phyloP scores from a whole-genome alignment of 1,140 invertebrate species.

The Drosophila lowei region DNA sequence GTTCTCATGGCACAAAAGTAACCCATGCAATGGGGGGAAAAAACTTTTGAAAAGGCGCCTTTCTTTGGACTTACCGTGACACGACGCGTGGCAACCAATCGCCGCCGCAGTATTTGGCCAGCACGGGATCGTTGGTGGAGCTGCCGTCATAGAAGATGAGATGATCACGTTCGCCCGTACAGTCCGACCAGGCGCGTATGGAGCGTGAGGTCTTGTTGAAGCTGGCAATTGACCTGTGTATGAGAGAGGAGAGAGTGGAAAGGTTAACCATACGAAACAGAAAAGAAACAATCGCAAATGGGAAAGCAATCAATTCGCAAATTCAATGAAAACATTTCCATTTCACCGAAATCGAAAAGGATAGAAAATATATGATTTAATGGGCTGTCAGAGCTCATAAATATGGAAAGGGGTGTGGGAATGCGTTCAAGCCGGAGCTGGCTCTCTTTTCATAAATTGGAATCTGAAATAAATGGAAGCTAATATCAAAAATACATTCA shows the following conservation, averaged over 20 bases:
- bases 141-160: constrained; percentile 94
- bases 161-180: constrained; percentile 91
- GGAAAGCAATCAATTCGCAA: constrained; percentile 41
- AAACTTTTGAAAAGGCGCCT: neutral
- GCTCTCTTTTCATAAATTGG: constrained; percentile 1
- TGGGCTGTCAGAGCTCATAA: constrained; percentile 28
- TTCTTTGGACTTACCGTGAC: constrained; percentile 82
- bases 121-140: constrained; percentile 89
- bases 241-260: constrained; percentile 3
- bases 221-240: constrained; percentile 80
- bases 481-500: constrained; percentile 26
- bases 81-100: constrained; percentile 90
- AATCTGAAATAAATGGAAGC: constrained; percentile 9
- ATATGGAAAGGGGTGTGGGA: neutral
- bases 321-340: constrained; percentile 53
- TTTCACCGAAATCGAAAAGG: constrained; percentile 29
- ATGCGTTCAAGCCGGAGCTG: neutral
- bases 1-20: constrained; percentile 1
- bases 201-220: constrained; percentile 88
- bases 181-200: constrained; percentile 91
- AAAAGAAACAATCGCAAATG: constrained; percentile 6
- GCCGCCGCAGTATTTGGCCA: constrained; percentile 94
- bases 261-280: constrained; percentile 3
- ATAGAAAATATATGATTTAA: constrained; percentile 3
- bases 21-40: neutral